Conservation (phyloP, 1,140 invertebrate genomes). For the Drosophila sulfurigaster region DNA sequence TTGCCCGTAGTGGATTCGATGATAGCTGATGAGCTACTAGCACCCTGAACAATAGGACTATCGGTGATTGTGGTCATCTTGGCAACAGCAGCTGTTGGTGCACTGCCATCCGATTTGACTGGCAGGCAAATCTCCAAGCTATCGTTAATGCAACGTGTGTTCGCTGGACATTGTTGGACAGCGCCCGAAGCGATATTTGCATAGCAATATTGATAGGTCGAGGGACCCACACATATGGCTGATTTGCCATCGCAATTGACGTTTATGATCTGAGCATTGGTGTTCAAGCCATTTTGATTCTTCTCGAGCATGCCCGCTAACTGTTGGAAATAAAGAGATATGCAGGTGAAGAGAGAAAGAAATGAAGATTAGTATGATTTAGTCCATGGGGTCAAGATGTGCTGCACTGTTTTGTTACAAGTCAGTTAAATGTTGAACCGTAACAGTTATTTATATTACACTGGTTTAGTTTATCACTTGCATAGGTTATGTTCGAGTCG, state of each 20-base stretch:
- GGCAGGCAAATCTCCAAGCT: conserved; percentile 73
- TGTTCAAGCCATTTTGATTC: conserved; percentile 36
- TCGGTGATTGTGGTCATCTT: conserved; percentile 66
- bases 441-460: conserved; percentile 43
- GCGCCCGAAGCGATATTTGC: conserved; percentile 49
- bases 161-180: conserved; percentile 46
- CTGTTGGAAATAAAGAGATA: conserved; percentile 27
- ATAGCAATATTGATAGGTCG: conserved; percentile 62
- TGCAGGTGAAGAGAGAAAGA: conserved; percentile 1
- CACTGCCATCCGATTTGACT: conserved; percentile 49
- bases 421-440: conserved; percentile 31
- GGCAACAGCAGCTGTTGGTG: conserved; percentile 52
- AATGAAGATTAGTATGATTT: conserved; percentile 38
- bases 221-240: conserved; percentile 69
- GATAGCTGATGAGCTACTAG: conserved; percentile 48
- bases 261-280: conserved; percentile 50
- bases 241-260: conserved; percentile 65
- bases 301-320: conserved; percentile 54
- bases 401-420: conserved; percentile 54
- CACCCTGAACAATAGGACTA: conserved; percentile 30
- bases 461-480: conserved; percentile 67
- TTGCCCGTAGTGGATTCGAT: conserved; percentile 48
- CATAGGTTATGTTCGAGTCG: conserved; percentile 72
- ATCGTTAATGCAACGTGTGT: conserved; percentile 74
- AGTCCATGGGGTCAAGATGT: neutral